Base-by-base conservation (phyloP, 2,888 invertebrate species). In the Tigriopus californicus region DNA sequence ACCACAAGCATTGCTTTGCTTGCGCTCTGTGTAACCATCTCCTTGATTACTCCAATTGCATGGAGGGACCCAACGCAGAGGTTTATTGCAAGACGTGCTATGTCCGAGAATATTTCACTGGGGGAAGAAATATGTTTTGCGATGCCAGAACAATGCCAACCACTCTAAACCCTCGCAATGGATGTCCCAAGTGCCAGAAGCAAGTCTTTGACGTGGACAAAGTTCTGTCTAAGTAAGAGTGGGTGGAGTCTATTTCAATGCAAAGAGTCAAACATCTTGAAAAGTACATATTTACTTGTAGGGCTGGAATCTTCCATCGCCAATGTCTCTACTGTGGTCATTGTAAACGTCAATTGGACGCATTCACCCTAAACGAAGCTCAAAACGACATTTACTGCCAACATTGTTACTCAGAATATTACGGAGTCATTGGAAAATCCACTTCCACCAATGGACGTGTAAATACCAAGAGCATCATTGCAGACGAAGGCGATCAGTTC, bases 61-160 rank as follows among this genome's bases (percentile, higher is more conserved):
- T 53, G 41, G 53, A 53, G 25, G 53, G 53, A n/a, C 53, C 33
- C 15, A n/a, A 53, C 15, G 20, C 6, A 5, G 53, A 53, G 20
- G 33, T 53, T 3, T 53, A 40, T 33, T 53, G 53, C 41, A 53
- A 53, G 33, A 53, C 53, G 5, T 53, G 53, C 20, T 53, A 53
- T 53, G 40, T 40, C 8, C 22, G 20, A 6, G 53, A 53, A 8
- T 33, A 40, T n/a, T 40, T 40, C 40, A 15, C 53, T 53, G 41
- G 41, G 2, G 41, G 40, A n/a, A 22, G 53, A 53, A 33, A 53
- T 11, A 41, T n/a, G 15, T 53, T 40, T 53, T n/a, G 33, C 15
- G 53, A 53, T 13, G 20, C 33, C 13, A 53, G 33, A 33, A n/a
- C 20, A 2, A 40, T n/a, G 40, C 33, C 33, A 25, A 20, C 46